A percentile compares a stretch with the other conserved stretches of the same genome.
Evolutionary conservation across 2,113 vertebrate genomes (phyloP).

Genomic region (Microcebus griseorufus): DNA sequence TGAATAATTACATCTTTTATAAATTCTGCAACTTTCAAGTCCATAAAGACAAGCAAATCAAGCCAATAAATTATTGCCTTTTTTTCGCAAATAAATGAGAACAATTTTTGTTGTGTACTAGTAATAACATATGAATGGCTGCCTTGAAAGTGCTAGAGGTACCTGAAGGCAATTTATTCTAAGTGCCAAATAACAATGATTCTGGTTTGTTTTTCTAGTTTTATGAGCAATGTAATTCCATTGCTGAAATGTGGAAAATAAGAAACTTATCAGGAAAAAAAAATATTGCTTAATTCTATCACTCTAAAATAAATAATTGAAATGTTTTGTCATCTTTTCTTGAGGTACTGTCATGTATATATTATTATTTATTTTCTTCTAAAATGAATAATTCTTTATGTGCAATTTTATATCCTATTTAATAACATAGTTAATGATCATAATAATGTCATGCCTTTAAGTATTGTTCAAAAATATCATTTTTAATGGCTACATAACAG

Average conservation of each 20-base stretch:
- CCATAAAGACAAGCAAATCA: neutral
- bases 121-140: neutral
- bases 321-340: neutral
- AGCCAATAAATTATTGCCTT: slow-evolving; percentile 23
- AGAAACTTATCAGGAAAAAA: slow-evolving; percentile 12
- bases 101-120: neutral
- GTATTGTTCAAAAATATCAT: slow-evolving; percentile 23
- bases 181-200: neutral
- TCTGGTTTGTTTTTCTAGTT: slow-evolving; percentile 24
- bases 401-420: neutral
- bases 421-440: neutral
- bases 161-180: neutral
- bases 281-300: neutral
- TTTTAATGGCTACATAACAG: neutral
- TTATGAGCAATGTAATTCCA: slow-evolving; percentile 3
- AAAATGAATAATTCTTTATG: slow-evolving; percentile 14
- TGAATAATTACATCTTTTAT: slow-evolving; percentile 3
- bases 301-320: slow-evolving; percentile 9
- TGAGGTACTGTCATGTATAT: neutral
- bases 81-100: slow-evolving; percentile 45
- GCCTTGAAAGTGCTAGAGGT: neutral
- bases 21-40: slow-evolving; percentile 29
- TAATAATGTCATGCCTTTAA: neutral
- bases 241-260: neutral
- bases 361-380: neutral